phyloP scores from a whole-genome alignment of 92 coral and sea anemone species.

The Blastomussa wellsi region DNA sequence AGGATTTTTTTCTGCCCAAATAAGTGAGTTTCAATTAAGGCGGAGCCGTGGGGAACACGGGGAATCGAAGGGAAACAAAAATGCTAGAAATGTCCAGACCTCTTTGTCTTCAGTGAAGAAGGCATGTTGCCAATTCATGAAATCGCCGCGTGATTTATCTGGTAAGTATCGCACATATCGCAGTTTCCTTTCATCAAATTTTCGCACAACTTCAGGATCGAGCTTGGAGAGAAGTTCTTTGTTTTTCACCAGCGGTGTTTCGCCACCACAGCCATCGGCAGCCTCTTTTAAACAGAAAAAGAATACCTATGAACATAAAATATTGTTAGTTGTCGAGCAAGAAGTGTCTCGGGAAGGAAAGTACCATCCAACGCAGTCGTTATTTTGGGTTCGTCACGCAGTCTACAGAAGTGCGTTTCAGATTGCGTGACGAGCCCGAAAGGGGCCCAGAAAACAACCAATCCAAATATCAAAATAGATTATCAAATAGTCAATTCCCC shows the following conservation, averaged over 20 bases:
- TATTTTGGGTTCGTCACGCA: too few relatives aligned
- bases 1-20: too few relatives aligned
- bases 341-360: neutral
- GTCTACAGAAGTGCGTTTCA: too few relatives aligned
- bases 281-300: slow-evolving; percentile 47
- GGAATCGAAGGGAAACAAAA: too few relatives aligned
- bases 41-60: too few relatives aligned
- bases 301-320: slow-evolving; percentile 20
- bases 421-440: too few relatives aligned
- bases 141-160: neutral
- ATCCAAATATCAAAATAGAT: too few relatives aligned
- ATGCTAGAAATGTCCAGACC: neutral
- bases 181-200: slow-evolving; percentile 50
- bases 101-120: slow-evolving; percentile 7
- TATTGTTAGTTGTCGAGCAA: too few relatives aligned
- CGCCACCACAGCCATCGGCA: slow-evolving; percentile 63
- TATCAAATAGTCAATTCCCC: too few relatives aligned
- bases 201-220: slow-evolving; percentile 49
- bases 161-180: slow-evolving; percentile 52
- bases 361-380: too few relatives aligned
- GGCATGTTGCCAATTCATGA: slow-evolving; percentile 9
- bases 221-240: slow-evolving; percentile 44
- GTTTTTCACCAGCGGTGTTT: slow-evolving; percentile 56
- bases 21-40: too few relatives aligned
- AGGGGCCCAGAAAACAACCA: too few relatives aligned